phyloP scores from a whole-genome alignment of 2,888 invertebrate genomes.

The Lepidonotus clava region DNA sequence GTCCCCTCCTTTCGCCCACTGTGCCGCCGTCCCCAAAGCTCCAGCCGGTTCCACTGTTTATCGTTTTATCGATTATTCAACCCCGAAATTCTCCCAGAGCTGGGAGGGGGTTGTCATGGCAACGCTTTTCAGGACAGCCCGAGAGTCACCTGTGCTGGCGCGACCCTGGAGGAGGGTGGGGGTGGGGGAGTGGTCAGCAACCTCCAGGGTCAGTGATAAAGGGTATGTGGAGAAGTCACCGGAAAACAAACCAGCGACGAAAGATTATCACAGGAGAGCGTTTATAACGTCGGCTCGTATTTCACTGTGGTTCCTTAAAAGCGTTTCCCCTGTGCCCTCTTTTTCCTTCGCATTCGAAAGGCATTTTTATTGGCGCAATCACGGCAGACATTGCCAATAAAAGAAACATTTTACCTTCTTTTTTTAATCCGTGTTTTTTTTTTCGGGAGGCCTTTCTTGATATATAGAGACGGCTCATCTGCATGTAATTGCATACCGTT shows the following conservation, averaged over 20 bases:
- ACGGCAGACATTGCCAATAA: too few species aligned
- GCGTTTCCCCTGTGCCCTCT: too few species aligned
- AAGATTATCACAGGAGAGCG: too few species aligned
- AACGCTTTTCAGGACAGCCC: not conserved
- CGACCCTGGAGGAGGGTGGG: not conserved
- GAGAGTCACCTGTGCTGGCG: not conserved
- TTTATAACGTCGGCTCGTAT: too few species aligned
- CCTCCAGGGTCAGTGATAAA: not conserved
- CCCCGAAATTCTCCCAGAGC: constrained; percentile 11
- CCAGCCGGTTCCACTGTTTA: not conserved
- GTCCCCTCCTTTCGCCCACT: not conserved
- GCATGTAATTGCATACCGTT: too few species aligned
- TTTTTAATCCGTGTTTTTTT: too few species aligned
- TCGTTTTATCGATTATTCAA: constrained; percentile 42
- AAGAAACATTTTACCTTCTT: too few species aligned
- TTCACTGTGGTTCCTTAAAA: too few species aligned
- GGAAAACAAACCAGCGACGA: not conserved
- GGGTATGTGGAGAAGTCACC: not conserved
- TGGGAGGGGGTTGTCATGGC: not conserved
- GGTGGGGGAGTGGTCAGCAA: not conserved
- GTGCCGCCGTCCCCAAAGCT: not conserved
- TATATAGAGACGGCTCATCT: too few species aligned
- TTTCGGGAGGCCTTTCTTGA: too few species aligned
- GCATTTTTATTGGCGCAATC: too few species aligned
- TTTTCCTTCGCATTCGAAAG: too few species aligned